These are phyloP conservation scores for Candoia aspera DNA, from an alignment of 2,113 vertebrate species.

Conservation along the genomic window DNA sequence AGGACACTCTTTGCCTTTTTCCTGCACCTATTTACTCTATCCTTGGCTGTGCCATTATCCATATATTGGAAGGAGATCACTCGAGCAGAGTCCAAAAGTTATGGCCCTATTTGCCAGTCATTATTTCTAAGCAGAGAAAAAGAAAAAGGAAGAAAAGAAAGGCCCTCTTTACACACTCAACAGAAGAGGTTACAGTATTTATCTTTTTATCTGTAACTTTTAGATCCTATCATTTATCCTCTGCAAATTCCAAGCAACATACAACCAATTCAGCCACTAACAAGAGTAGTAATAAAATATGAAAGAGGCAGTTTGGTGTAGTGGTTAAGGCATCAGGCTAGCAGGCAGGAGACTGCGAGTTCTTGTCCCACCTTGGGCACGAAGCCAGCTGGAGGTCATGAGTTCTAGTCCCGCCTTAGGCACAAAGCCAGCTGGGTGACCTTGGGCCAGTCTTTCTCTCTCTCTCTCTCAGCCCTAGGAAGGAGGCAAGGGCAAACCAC, in stretches of 20 bases:
- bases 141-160: not conserved
- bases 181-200: not conserved
- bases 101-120: not conserved
- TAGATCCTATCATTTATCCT: not conserved
- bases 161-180: not conserved
- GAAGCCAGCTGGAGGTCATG: not conserved
- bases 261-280: not conserved
- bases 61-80: not conserved
- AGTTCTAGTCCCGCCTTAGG: not conserved
- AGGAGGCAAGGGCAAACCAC: not conserved
- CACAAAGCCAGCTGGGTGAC: not conserved
- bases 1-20: not conserved
- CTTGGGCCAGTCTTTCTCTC: not conserved
- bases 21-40: not conserved
- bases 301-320: not conserved
- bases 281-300: not conserved
- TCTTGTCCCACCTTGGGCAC: not conserved
- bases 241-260: not conserved
- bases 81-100: not conserved
- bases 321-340: not conserved
- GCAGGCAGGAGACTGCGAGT: not conserved
- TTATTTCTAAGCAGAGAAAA: not conserved
- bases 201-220: not conserved
- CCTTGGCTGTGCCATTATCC: not conserved
- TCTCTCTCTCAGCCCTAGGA: not conserved